Conservation (phyloP, 37 sponge, comb jelly and placozoan species). For the Halisarca cf. caerulea region DNA sequence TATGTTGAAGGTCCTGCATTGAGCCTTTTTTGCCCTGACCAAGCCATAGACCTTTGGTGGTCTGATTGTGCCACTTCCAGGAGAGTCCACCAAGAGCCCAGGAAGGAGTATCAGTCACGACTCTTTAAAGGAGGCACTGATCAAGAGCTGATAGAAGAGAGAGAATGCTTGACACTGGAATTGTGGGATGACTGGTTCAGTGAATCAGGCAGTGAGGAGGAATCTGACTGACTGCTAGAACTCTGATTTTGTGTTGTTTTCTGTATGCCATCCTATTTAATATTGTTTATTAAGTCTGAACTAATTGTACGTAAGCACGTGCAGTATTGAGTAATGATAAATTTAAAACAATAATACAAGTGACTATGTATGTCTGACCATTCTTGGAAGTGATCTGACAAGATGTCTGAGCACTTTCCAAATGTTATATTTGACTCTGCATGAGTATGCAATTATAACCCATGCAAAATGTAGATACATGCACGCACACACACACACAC, state of each 20-base stretch:
- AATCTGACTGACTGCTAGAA: constrained; percentile 15
- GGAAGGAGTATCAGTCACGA: constrained; percentile 47
- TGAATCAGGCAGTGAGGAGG: constrained; percentile 15
- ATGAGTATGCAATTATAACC: too few relatives aligned
- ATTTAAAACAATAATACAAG: not conserved
- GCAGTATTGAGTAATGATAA: not conserved
- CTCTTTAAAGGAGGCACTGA: not conserved
- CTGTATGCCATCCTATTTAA: too few relatives aligned
- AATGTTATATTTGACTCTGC: constrained; percentile 8
- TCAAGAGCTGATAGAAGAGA: not conserved
- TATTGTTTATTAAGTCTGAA: too few relatives aligned
- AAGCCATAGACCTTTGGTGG: constrained; percentile 58
- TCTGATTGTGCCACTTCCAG: constrained; percentile 36
- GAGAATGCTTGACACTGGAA: constrained; percentile 6
- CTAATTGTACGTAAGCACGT: too few relatives aligned
- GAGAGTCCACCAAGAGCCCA: constrained; percentile 44
- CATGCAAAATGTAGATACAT: too few relatives aligned
- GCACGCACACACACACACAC: too few relatives aligned
- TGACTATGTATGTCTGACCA: constrained; percentile 30
- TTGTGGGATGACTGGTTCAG: constrained; percentile 47
- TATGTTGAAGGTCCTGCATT: constrained; percentile 59
- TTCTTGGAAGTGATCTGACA: constrained; percentile 33
- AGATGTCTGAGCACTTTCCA: constrained; percentile 31
- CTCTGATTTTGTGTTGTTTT: not conserved
- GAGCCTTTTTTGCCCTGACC: constrained; percentile 25